Conservation (phyloP, 2,888 invertebrate species). For the Drosophila monieri region DNA sequence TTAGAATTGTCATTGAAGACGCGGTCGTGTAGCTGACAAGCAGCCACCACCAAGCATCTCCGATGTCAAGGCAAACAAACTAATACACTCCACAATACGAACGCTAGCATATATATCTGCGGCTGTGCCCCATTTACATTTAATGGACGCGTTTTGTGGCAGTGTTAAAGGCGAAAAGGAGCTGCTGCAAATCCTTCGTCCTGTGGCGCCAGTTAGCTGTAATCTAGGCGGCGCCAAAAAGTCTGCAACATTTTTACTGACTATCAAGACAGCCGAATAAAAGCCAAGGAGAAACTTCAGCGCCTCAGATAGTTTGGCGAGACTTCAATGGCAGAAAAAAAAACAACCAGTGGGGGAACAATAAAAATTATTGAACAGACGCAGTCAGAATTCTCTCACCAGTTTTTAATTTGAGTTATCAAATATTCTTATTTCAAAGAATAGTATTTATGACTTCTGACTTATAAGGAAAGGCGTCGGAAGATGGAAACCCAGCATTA, state of each 20-base stretch:
- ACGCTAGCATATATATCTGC: conserved; percentile 2
- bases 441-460: too few species aligned
- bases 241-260: conserved; percentile 81
- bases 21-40: conserved; percentile 60
- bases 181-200: conserved; percentile 20
- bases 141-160: conserved; percentile 56
- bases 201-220: conserved; percentile 78
- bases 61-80: conserved; percentile 53
- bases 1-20: conserved; percentile 67
- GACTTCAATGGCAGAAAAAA: conserved; percentile 47
- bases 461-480: too few species aligned
- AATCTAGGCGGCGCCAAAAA: conserved; percentile 80
- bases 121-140: conserved; percentile 57
- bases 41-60: conserved; percentile 23
- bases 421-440: too few species aligned
- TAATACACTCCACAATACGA: conserved; percentile 26
- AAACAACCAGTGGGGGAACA: conserved; percentile 5
- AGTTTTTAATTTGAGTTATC: not conserved
- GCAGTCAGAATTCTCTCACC: not conserved
- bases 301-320: conserved; percentile 48
- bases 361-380: not conserved
- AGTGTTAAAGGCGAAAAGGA: conserved; percentile 56
- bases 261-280: conserved; percentile 61
- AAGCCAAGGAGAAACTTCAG: conserved; percentile 58
- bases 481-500: too few species aligned